Base-by-base conservation (phyloP, 2,888 invertebrate species). In the Drosophila neotestacea region DNA sequence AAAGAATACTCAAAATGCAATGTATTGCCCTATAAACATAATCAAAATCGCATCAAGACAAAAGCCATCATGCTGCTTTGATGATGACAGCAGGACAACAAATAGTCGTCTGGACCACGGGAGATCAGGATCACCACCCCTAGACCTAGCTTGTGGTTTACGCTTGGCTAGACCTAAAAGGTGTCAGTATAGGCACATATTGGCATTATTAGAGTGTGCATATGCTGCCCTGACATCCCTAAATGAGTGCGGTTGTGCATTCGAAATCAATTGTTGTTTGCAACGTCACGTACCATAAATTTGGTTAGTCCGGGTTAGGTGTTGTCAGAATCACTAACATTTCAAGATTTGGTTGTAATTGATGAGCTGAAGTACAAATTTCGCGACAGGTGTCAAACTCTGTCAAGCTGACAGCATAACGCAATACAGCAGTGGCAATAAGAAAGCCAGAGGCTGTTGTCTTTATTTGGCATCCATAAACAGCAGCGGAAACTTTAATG, bases 1-100 rank as follows among this genome's bases (percentile, higher is more conserved):
- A 73, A 72, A 65, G 52, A 65, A 47, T 30, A 38, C 22, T 48
- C 28, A 55, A 48, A 42, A 50, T 42, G 16, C 46, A 60, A 61
- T 72, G 69, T 63, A 89, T 89, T 81, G 64, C 59, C 73, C 64
- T 73, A 73, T 78, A 87, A 89, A 89, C 85, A 85, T 89, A 79
- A 86, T 86, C 89, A 85, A 81, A 86, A 75, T 80, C 78, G 28
- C 74, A 86, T 86, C 89, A 86, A 80, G 89, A 86, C 88, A 86
- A 87, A 65, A 68, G 48, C 46, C 41, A 50, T 58, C 48, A 50
- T 13, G 81, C 74, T 82, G 83, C n/a, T 63, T 9, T 58, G 72
- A 70, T 83, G 73, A 79, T 72, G 72, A 79, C 72, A 77, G 65
- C 71, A 75, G 64, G 71, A 69, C 70, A 54, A 47, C n/a, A 55